Base-by-base conservation (phyloP, 1,140 invertebrate species). In the Parapsyche elsis region DNA sequence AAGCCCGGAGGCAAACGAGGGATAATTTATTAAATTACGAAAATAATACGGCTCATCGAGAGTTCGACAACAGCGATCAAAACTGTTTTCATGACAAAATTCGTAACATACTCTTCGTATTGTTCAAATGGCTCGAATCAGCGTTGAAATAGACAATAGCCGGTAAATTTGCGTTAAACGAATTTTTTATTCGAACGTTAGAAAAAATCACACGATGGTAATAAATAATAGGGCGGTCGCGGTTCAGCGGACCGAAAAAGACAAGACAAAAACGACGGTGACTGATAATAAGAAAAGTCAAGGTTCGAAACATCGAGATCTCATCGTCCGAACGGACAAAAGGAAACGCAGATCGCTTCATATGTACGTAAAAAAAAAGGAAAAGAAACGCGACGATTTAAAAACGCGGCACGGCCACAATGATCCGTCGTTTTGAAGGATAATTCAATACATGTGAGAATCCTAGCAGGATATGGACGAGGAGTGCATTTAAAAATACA, bases 251-350 rank as follows among this genome's bases (percentile, higher is more conserved):
- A 73, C 9, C 46, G 30, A 19, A 53, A 46, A 73, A 45, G 38
- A 12, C n/a, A 38, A 73, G 71, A 71, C 30, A 12, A 73, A 73
- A 46, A 73, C 71, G 46, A 73, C 23, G 30, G 64, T 67, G 64
- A 26, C 49, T 53, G 49, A 53, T 53, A 53, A 53, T 53, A 53
- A 53, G 21, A 24, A 67, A 67, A 67, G 21, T 67, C 24, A 26
- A 67, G 49, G 49, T 53, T 53, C 49, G 49, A 12, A 53, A 16
- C 49, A 19, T 61, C 64, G 21, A 67, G 21, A 67, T 26, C 24
- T 9, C 24, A 67, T 26, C 24, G 24, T 24, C 0, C 2, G 9
- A 67, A 67, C 49, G 49, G 49, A 67, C 24, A 26, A 26, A 67
- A 67, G 19, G 23, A 26, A 67, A 67, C 16, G 10, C 49, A 16